A percentile compares a stretch with the other conserved stretches of the same genome.
These are phyloP conservation scores for Pseudorhombus dupliciocellatus DNA, from an alignment of 2,113 vertebrate genomes.

Conservation along the genomic window DNA sequence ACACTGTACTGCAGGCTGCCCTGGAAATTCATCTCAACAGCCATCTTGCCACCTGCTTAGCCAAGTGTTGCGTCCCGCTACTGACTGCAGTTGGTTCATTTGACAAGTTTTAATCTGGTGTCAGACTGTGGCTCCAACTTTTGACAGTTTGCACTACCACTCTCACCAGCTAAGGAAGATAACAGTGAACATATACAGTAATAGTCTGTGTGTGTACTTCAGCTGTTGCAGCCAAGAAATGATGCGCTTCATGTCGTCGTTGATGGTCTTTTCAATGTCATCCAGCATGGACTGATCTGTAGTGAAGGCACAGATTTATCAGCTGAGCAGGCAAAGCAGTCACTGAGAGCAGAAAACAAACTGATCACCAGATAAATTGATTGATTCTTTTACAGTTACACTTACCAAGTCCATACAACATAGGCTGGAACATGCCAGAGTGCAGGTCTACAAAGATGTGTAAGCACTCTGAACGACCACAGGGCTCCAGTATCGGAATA, in stretches of 20 bases:
- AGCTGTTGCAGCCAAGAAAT: slow-evolving; percentile 94
- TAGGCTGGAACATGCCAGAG: slow-evolving; percentile 80
- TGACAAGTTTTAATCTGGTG: slow-evolving; percentile 11
- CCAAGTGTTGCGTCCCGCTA: slow-evolving; percentile 23
- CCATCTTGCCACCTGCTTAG: slow-evolving; percentile 9
- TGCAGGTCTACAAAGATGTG: slow-evolving; percentile 99
- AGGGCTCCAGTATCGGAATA: slow-evolving; percentile 95
- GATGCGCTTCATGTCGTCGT: slow-evolving; percentile 96
- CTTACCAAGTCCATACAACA: not conserved
- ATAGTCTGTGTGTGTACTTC: slow-evolving; percentile 79
- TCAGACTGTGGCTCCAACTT: slow-evolving; percentile 14
- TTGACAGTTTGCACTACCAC: not conserved
- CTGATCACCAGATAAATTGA: too few species aligned
- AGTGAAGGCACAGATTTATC: slow-evolving; percentile 37
- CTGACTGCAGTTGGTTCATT: slow-evolving; percentile 6
- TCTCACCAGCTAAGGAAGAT: not conserved
- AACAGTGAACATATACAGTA: not conserved
- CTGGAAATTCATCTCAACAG: slow-evolving; percentile 11
- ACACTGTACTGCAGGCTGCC: not conserved
- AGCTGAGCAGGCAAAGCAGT: not conserved
- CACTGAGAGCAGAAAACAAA: too few species aligned
- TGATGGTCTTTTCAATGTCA: slow-evolving; percentile 95
- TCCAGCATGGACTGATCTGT: slow-evolving; percentile 92
- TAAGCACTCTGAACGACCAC: slow-evolving; percentile 95
- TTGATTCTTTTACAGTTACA: not conserved